Evolutionary conservation across 64 coral and sea anemone species (phyloP).

Genomic region (Anthopleura sola): DNA sequence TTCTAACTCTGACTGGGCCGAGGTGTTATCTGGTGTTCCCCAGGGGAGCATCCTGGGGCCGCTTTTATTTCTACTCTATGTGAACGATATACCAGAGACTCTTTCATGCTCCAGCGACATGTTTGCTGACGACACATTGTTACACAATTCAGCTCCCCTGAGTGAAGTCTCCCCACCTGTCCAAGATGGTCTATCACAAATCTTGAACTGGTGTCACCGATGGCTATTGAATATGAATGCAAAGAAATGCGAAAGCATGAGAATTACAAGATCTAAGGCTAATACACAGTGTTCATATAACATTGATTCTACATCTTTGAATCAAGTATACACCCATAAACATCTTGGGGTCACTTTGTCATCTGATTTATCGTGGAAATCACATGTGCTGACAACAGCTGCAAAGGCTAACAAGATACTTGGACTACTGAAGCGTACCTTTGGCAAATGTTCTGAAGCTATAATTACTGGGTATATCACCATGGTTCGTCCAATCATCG

Average conservation of each 20-base stretch:
- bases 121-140: background rate
- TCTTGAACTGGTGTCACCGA: background rate
- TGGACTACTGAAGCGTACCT: slow-evolving; percentile 1
- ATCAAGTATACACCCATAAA: background rate
- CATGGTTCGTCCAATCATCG: slow-evolving; percentile 14
- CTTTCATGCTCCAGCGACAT: background rate
- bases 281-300: slow-evolving; percentile 7
- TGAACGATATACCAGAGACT: background rate
- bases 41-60: background rate
- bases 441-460: background rate
- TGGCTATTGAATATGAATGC: slow-evolving; percentile 32
- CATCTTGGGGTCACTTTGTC: slow-evolving; percentile 4
- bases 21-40: slow-evolving; percentile 7
- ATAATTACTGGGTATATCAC: background rate
- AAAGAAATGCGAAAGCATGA: slow-evolving; percentile 13
- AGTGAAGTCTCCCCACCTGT: slow-evolving; percentile 7
- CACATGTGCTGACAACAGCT: background rate
- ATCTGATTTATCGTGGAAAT: background rate
- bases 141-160: background rate
- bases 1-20: too few species aligned
- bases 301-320: background rate
- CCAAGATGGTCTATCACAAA: slow-evolving; percentile 14
- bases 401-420: background rate
- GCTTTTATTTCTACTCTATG: background rate
- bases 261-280: background rate